Evolutionary conservation across 2,113 vertebrate species (phyloP).

Genomic region (Notiomystis cincta): DNA sequence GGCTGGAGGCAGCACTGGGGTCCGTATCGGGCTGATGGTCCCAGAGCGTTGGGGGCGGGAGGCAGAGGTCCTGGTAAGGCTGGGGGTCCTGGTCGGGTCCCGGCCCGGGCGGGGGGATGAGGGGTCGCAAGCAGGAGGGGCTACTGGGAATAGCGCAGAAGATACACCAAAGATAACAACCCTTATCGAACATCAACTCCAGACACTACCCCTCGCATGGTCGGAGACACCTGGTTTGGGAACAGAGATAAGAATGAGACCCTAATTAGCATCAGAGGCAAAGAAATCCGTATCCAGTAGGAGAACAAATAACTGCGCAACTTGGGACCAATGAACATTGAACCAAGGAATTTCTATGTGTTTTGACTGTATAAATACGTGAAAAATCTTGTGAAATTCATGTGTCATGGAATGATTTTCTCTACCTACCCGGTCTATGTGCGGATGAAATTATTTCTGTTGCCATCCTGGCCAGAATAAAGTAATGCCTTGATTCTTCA

Average conservation of each 20-base stretch:
- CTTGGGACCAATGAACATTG: not conserved
- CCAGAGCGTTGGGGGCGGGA: not conserved
- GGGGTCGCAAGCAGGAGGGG: not conserved
- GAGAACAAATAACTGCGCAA: not conserved
- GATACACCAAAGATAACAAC: not conserved
- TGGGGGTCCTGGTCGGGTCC: not conserved
- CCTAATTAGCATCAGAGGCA: not conserved
- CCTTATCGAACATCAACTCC: accelerated
- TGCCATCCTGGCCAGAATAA: not conserved
- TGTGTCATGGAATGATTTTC: not conserved
- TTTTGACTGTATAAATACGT: not conserved
- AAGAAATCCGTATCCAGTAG: not conserved
- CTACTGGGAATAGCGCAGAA: not conserved
- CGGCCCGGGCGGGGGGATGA: accelerated
- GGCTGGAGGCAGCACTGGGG: not conserved
- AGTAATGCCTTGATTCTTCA: not conserved
- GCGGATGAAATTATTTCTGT: not conserved
- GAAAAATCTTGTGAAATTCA: not conserved
- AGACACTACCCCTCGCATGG: not conserved
- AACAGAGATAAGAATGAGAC: not conserved
- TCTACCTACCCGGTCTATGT: not conserved
- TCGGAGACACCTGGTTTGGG: not conserved
- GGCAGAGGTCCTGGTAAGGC: not conserved
- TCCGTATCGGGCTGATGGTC: not conserved
- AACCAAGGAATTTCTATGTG: not conserved